These are phyloP conservation scores for Rissa tridactyla DNA, from an alignment of 2,113 vertebrate species.

Conservation along the genomic window DNA sequence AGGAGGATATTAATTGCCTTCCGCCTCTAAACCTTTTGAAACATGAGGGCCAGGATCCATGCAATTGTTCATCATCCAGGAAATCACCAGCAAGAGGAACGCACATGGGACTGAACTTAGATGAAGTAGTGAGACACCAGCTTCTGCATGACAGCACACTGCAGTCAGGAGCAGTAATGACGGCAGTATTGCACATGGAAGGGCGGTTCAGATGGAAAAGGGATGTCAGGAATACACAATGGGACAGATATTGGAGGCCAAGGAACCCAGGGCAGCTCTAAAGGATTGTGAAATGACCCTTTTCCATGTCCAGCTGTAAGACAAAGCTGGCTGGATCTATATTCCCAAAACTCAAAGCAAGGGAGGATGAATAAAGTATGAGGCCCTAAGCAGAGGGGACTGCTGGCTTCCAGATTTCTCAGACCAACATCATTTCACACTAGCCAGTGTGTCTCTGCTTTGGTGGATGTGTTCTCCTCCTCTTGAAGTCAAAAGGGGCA, in stretches of 20 bases:
- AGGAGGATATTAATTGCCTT: not conserved
- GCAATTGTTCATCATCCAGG: not conserved
- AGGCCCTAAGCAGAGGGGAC: not conserved
- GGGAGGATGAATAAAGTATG: not conserved
- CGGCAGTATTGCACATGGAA: not conserved
- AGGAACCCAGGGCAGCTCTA: not conserved
- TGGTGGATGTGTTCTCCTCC: not conserved
- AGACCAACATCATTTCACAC: not conserved
- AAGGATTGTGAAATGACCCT: constrained; percentile 35
- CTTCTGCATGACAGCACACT: not conserved
- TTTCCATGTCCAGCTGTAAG: constrained; percentile 13
- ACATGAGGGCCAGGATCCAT: not conserved
- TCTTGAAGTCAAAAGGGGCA: not conserved
- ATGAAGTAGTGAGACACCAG: not conserved
- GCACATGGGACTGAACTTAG: not conserved
- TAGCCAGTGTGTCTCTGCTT: not conserved
- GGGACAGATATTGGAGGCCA: not conserved
- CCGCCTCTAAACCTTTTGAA: not conserved
- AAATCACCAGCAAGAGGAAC: not conserved
- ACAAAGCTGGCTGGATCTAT: constrained; percentile 15
- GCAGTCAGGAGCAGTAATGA: not conserved
- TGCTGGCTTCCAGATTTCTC: not conserved
- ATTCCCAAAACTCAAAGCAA: constrained; percentile 41
- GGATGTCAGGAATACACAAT: not conserved
- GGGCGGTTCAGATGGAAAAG: not conserved